phyloP scores from a whole-genome alignment of 2,888 invertebrate genomes.

The Oscheius myriophilus region DNA sequence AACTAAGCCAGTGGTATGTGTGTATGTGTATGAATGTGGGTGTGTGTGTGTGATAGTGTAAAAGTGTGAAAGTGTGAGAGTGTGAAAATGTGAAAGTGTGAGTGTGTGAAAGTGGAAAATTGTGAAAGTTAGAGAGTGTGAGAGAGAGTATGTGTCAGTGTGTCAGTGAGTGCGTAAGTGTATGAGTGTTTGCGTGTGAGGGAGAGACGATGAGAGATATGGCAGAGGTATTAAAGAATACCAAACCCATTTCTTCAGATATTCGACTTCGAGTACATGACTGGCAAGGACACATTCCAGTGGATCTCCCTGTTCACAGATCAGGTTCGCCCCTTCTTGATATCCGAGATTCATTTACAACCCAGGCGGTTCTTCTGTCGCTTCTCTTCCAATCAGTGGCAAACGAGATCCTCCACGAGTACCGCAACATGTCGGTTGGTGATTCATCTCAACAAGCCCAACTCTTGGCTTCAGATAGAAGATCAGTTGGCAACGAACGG shows the following conservation, averaged over 20 bases:
- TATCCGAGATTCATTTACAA: conserved; percentile 52
- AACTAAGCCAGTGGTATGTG: not conserved
- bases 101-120: too few relatives aligned
- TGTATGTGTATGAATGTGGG: too few relatives aligned
- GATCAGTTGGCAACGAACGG: conserved; percentile 28
- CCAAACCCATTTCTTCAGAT: conserved; percentile 16
- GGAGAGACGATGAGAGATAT: too few relatives aligned
- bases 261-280: conserved; percentile 66
- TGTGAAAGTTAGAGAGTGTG: too few relatives aligned
- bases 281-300: conserved; percentile 76
- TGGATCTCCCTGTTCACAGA: conserved; percentile 85
- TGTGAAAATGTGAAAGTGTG: too few relatives aligned
- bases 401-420: conserved; percentile 80
- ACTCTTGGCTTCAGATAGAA: conserved; percentile 22
- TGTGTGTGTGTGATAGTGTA: too few relatives aligned
- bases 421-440: conserved; percentile 72
- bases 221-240: too few relatives aligned
- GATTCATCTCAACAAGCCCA: conserved; percentile 10
- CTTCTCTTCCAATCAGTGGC: conserved; percentile 91
- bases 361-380: conserved; percentile 88
- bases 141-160: too few relatives aligned
- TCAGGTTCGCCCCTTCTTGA: conserved; percentile 76
- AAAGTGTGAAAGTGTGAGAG: too few relatives aligned
- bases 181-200: too few relatives aligned
- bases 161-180: too few relatives aligned